Percentiles rank a stretch among this genome's conserved stretches.
Conservation (phyloP, 2,888 invertebrate genomes). For the Caenorhabditis sinica region DNA sequence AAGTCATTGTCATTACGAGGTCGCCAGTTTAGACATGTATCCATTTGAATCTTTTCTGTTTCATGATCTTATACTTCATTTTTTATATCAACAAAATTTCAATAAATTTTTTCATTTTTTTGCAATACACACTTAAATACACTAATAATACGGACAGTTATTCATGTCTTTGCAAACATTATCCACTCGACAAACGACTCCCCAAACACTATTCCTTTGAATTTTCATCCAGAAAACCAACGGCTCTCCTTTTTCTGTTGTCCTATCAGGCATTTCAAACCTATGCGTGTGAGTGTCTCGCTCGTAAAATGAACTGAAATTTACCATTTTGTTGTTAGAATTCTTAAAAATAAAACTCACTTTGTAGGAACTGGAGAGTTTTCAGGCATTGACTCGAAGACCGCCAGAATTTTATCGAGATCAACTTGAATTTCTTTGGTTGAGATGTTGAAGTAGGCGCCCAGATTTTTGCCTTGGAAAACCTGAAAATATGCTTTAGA, state of each 20-base stretch:
- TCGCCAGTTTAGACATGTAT: too few species aligned
- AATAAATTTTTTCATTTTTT: too few species aligned
- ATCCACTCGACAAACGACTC: conserved; percentile 1
- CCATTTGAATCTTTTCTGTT: too few species aligned
- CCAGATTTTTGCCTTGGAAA: neutral
- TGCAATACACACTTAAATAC: too few species aligned
- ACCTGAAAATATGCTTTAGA: neutral
- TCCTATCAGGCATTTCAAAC: neutral
- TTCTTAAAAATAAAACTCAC: neutral
- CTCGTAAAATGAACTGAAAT: neutral
- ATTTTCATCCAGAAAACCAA: conserved; percentile 18
- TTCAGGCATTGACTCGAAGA: conserved; percentile 1
- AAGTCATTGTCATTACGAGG: too few species aligned
- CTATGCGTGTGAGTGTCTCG: conserved; percentile 17
- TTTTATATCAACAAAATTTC: too few species aligned
- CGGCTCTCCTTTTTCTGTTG: neutral
- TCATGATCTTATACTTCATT: too few species aligned
- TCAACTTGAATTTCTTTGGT: conserved; percentile 9
- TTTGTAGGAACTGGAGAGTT: conserved; percentile 4
- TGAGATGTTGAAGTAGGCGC: neutral
- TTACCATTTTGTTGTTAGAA: neutral
- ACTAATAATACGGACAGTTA: conserved; percentile 14
- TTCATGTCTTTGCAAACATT: neutral
- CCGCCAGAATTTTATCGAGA: neutral
- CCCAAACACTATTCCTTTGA: conserved; percentile 8